Base-by-base conservation (phyloP, 2,797 vertebrate species). In the Fistularia tabacaria region DNA sequence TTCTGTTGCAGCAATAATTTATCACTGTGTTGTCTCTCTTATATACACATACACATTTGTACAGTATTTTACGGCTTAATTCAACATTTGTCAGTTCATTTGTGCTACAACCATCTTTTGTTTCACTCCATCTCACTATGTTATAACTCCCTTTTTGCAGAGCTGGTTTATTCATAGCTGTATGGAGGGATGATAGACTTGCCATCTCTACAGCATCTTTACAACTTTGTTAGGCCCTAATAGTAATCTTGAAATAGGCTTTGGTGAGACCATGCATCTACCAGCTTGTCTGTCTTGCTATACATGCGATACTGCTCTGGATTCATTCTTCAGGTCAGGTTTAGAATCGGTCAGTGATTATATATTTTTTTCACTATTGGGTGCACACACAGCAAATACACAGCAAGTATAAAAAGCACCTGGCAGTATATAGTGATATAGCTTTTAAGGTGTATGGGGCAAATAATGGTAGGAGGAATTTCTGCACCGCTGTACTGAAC, bases 291-390 rank as follows among this genome's bases (percentile, higher is more conserved):
- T 72, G 57, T 87, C 85, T 84, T 73, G 61, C 73, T 79, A 59
- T 81, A 77, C 83, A 82, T 64, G 71, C 66, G 59, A 69, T 66
- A 69, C 78, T 76, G 72, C 78, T 79, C 80, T 74, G 56, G 77
- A 82, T 84, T 87, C 82, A 84, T 44, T 8, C 59, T 71, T 79
- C 69, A 80, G 87, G 87, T 84, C 86, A 85, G 73, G 58, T 63
- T 81, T 58, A 72, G 74, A 81, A 76, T 85, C 70, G 73, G 71
- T 85, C 83, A 83, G 79, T 45, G 15, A 66, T 71, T 69, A 75
- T 58, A 65, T 76, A 77, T 77, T 74, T 54, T 56, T 77, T 76
- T 76, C 74, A 77, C 80, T 69, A 66, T 67, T 37, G 66, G 64
- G 37, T 75, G 68, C 71, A 75, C 66, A n/a, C n/a, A n/a, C n/a